Conservation (phyloP, 2,888 invertebrate genomes). For the Chloromyia formosa region DNA sequence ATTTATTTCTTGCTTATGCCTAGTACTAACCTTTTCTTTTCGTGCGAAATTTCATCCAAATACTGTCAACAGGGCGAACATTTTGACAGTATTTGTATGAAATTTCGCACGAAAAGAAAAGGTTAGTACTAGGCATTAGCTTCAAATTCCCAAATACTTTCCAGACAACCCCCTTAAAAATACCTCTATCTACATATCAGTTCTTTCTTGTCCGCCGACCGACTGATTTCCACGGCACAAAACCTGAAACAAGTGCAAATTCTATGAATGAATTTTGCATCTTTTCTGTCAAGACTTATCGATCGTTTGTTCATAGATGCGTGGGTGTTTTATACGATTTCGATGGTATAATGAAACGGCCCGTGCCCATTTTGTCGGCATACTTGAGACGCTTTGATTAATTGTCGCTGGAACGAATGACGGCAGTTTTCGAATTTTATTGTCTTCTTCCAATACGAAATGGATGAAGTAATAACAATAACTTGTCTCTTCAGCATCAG, state of each 20-base stretch:
- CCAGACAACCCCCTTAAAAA: no score
- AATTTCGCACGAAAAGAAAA: no score
- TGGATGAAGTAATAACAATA: slow-evolving; percentile 32
- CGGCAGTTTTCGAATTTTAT: slow-evolving; percentile 30
- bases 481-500: slow-evolving; percentile 19
- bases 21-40: no score
- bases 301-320: slow-evolving; percentile 20
- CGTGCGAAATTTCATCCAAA: no score
- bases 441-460: not conserved
- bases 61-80: no score
- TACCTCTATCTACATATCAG: not conserved
- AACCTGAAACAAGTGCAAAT: not conserved
- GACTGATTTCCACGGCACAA: not conserved
- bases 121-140: no score
- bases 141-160: no score
- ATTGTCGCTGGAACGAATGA: slow-evolving; percentile 17
- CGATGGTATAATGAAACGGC: slow-evolving; percentile 13
- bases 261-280: slow-evolving; percentile 32
- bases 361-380: slow-evolving; percentile 35
- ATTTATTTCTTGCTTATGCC: no score
- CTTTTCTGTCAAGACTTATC: slow-evolving; percentile 16
- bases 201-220: not conserved
- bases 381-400: slow-evolving; percentile 29
- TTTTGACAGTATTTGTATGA: no score
- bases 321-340: slow-evolving; percentile 31